Base-by-base conservation (phyloP, 2,797 vertebrate genomes). In the Allobates femoralis region DNA sequence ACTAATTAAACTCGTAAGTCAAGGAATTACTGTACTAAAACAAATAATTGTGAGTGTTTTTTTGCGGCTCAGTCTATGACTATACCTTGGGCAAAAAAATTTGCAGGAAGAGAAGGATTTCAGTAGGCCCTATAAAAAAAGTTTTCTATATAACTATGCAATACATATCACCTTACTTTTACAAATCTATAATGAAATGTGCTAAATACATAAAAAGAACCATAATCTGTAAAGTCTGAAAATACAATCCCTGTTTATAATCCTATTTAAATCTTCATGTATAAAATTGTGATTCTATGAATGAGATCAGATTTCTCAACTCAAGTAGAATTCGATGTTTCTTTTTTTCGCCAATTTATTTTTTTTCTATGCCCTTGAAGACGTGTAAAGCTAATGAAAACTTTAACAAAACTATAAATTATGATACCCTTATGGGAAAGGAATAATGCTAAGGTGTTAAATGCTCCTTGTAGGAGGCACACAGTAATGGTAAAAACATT, bases 401-500 rank as follows among this genome's bases (percentile, higher is more conserved):
- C 34, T 79, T 79, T 58, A 71, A 71, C 51, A 41, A 79, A 34
- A 56, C 51, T 71, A 71, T 86, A 86, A 79, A 71, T 85, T 67
- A 73, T 79, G 64, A 73, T 71, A n/a, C 51, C 32, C 77, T 71
- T 79, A 78, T 80, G 84, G 28, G 64, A 79, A 79, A 66, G 50
- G 56, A 80, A 85, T 80, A 74, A 62, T 80, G 64, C 34, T 23
- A 79, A 81, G 79, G 85, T 86, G 85, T 75, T 41, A 80, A 81
- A 75, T 64, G 74, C 64, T 62, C 12, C 77, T 32, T 30, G 4
- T 86, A 86, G 51, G 81, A 26, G 50, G 84, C 51, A 66, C 28
- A 76, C 23, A n/a, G 51, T 80, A 55, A 86, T 86, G 85, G 37
- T 28, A 71, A 86, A 86, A 86, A 81, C 85, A 86, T 60, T 80